phyloP scores from a whole-genome alignment of 2,888 invertebrate genomes.

The Cephus pulcher region DNA sequence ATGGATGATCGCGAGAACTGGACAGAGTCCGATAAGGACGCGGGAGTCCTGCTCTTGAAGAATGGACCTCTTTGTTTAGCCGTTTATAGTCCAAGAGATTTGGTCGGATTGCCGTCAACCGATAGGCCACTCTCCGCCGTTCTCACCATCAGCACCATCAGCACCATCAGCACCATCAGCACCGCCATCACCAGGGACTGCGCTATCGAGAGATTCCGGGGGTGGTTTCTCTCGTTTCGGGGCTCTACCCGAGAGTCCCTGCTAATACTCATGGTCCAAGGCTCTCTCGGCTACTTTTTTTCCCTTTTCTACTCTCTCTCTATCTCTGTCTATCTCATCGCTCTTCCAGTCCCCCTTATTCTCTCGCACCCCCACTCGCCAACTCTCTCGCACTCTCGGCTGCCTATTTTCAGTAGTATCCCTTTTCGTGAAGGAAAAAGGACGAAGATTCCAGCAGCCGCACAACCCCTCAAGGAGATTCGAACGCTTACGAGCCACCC shows the following conservation, averaged over 20 bases:
- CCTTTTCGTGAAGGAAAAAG: too few species aligned
- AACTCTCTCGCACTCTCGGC: background rate
- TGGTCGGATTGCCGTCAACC: conserved; percentile 62
- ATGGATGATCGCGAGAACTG: conserved; percentile 61
- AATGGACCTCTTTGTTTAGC: conserved; percentile 67
- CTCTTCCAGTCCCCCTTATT: conserved; percentile 17
- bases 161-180: conserved; percentile 9
- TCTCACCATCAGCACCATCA: conserved; percentile 36
- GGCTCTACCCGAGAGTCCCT: conserved; percentile 20
- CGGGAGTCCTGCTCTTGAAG: conserved; percentile 49
- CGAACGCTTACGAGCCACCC: conserved; percentile 51
- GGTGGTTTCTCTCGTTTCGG: too few species aligned
- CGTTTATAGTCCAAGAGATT: conserved; percentile 67
- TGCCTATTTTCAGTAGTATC: too few species aligned
- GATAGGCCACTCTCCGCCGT: conserved; percentile 35
- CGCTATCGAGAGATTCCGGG: background rate
- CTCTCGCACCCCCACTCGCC: background rate
- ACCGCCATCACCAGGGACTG: conserved; percentile 12
- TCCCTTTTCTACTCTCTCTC: conserved; percentile 22
- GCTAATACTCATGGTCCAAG: conserved; percentile 46
- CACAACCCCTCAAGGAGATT: conserved; percentile 33
- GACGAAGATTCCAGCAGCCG: too few species aligned
- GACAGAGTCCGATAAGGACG: conserved; percentile 63
- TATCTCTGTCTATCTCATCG: conserved; percentile 19
- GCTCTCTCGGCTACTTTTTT: conserved; percentile 24